phyloP scores from a whole-genome alignment of 2,113 vertebrate genomes.

The Lipophrys pholis region DNA sequence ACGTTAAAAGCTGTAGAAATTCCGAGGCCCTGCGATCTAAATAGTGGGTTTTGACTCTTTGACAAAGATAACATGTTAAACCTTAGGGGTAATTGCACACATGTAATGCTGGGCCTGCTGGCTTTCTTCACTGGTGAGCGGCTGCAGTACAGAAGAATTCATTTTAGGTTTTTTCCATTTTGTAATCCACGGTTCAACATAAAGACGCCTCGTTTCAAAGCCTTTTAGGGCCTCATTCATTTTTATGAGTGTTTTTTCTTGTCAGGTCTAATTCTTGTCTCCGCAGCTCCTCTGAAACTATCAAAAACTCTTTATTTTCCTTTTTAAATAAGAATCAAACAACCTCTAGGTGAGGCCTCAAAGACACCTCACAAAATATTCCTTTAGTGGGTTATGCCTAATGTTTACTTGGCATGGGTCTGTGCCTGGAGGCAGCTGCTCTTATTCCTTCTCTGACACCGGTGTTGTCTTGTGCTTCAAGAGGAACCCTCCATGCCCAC shows the following conservation, averaged over 20 bases:
- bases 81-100: constrained; percentile 33
- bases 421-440: constrained; percentile 69
- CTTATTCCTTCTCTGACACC: constrained; percentile 75
- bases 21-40: constrained; percentile 33
- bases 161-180: constrained; percentile 49
- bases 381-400: constrained; percentile 71
- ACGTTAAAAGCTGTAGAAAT: constrained; percentile 66
- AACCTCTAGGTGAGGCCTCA: constrained; percentile 67
- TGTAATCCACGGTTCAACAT: constrained; percentile 59
- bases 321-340: constrained; percentile 77
- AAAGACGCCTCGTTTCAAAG: constrained; percentile 59
- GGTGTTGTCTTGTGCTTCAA: constrained; percentile 76
- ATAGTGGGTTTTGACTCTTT: constrained; percentile 39
- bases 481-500: constrained; percentile 77
- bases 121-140: constrained; percentile 24
- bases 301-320: constrained; percentile 76
- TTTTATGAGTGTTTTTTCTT: constrained; percentile 80
- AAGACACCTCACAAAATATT: constrained; percentile 79
- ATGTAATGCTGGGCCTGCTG: constrained; percentile 10
- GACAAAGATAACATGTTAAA: constrained; percentile 44
- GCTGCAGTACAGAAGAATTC: constrained; percentile 38
- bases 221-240: constrained; percentile 71
- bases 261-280: constrained; percentile 78
- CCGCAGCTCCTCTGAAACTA: constrained; percentile 62
- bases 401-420: constrained; percentile 80